Conservation (phyloP, 2,888 invertebrate genomes). For the Taphrorychus bicolor region DNA sequence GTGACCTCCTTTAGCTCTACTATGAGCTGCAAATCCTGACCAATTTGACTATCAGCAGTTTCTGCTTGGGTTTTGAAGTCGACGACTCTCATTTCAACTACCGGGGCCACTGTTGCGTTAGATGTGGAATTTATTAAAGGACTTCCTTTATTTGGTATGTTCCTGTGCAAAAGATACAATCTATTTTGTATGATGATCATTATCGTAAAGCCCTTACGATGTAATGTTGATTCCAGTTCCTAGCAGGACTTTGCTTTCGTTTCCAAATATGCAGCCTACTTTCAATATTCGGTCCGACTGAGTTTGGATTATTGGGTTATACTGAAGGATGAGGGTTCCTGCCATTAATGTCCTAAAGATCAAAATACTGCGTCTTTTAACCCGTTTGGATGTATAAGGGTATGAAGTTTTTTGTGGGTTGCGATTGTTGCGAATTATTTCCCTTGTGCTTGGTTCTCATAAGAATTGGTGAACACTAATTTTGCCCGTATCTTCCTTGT, state of each 20-base stretch:
- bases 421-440: background rate
- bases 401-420: too few species aligned
- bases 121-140: conserved; percentile 60
- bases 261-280: conserved; percentile 76
- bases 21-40: conserved; percentile 70
- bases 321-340: conserved; percentile 80
- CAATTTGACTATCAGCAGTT: conserved; percentile 71
- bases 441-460: too few species aligned
- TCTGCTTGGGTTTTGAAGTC: conserved; percentile 65
- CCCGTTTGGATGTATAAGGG: background rate
- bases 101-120: conserved; percentile 59
- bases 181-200: too few species aligned
- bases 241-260: conserved; percentile 62
- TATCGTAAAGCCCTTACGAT: conserved; percentile 60
- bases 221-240: conserved; percentile 67
- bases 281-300: conserved; percentile 83
- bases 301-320: conserved; percentile 84
- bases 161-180: too few species aligned
- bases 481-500: too few species aligned
- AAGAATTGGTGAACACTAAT: too few species aligned
- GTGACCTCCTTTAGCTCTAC: conserved; percentile 63
- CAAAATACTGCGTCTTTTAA: background rate
- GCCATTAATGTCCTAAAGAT: conserved; percentile 73
- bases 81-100: conserved; percentile 66
- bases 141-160: conserved; percentile 60